These are phyloP conservation scores for Ochropleura plecta DNA, from an alignment of 2,888 invertebrate genomes.

Conservation along the genomic window DNA sequence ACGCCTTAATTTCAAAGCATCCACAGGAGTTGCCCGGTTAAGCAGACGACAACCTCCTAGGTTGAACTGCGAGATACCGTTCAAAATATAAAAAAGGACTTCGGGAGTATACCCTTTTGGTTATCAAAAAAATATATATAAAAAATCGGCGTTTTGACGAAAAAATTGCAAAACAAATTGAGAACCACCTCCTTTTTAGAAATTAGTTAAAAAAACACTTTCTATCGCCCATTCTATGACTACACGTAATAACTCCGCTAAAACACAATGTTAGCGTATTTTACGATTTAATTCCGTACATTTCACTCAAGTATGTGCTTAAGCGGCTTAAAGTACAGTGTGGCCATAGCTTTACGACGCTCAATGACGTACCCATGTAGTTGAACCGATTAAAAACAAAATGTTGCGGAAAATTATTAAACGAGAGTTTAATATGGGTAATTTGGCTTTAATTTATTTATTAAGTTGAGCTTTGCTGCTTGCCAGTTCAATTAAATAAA, in stretches of 20 bases:
- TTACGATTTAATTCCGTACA: conserved; percentile 75
- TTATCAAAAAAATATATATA: no score
- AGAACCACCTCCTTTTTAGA: no score
- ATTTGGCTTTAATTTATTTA: conserved; percentile 17
- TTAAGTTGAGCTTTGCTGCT: background rate
- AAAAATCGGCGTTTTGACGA: no score
- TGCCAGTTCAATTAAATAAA: background rate
- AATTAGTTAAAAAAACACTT: background rate
- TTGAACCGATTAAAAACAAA: conserved; percentile 34
- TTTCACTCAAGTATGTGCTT: conserved; percentile 68
- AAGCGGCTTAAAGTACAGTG: conserved; percentile 60
- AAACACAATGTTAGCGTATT: conserved; percentile 72
- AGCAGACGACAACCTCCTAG: no score
- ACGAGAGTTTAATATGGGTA: conserved; percentile 26
- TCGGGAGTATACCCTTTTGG: no score
- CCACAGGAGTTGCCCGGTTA: no score
- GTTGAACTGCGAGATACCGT: no score
- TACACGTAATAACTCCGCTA: conserved; percentile 59
- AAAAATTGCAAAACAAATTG: no score
- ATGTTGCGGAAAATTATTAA: conserved; percentile 26
- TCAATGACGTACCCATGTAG: conserved; percentile 51
- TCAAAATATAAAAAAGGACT: no score
- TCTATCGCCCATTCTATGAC: conserved; percentile 32
- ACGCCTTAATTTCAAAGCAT: no score
- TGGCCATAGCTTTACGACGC: conserved; percentile 58